A percentile compares a stretch with the other conserved stretches of the same genome.
Evolutionary conservation across 2,113 vertebrate genomes (phyloP).

Genomic region (Oxygymnocypris stewartii): DNA sequence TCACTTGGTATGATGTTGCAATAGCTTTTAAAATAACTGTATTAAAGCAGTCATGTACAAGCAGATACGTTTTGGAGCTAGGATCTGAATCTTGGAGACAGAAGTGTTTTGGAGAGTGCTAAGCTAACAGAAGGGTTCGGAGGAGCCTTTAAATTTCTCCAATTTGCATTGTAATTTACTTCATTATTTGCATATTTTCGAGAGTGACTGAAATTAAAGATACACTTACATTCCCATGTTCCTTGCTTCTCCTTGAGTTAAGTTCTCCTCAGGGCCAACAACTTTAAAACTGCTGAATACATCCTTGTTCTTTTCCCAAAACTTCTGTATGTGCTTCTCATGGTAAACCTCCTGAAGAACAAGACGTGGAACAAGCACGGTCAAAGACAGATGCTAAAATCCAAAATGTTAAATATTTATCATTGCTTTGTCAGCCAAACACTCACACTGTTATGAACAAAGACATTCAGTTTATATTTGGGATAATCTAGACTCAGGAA

Average conservation of each 20-base stretch:
- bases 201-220: constrained; percentile 9
- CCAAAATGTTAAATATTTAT: neutral
- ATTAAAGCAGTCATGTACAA: neutral
- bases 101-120: neutral
- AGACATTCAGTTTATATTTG: constrained; percentile 85
- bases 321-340: constrained; percentile 92
- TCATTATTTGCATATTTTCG: constrained; percentile 9
- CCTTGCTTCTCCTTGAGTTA: constrained; percentile 94
- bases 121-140: neutral
- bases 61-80: neutral
- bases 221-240: constrained; percentile 95
- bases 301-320: constrained; percentile 89
- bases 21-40: neutral
- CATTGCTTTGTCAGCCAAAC: constrained; percentile 6
- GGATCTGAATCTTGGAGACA: neutral
- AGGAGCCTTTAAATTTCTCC: neutral
- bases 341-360: constrained; percentile 91
- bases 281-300: constrained; percentile 86
- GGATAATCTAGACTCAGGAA: constrained; percentile 89
- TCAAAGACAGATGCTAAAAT: constrained; percentile 8
- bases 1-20: neutral
- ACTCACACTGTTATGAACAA: constrained; percentile 96
- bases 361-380: neutral
- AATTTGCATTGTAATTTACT: constrained; percentile 26
- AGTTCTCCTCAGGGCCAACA: constrained; percentile 92